Conservation (phyloP, 2,113 vertebrate species). For the Seriola dumerili region DNA sequence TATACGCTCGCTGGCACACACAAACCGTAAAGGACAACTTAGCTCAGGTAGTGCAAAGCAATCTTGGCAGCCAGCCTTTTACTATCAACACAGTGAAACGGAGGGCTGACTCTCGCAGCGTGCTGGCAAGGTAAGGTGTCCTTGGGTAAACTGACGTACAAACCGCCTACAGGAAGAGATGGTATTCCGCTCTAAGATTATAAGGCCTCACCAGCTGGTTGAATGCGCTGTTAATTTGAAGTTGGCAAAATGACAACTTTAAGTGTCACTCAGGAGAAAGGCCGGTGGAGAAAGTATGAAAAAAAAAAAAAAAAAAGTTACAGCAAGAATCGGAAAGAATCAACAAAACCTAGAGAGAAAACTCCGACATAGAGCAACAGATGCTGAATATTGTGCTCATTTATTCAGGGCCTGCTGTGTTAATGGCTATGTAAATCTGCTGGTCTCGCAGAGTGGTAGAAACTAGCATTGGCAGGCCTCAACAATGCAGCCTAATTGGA, state of each 20-base stretch:
- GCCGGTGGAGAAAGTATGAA: constrained; percentile 13
- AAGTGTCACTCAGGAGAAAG: constrained; percentile 45
- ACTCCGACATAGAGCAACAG: constrained; percentile 65
- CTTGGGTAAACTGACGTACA: constrained; percentile 64
- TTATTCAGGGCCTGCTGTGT: constrained; percentile 77
- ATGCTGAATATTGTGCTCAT: constrained; percentile 77
- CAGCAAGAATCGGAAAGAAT: constrained; percentile 52
- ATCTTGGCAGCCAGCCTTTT: constrained; percentile 76
- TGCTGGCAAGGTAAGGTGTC: constrained; percentile 68
- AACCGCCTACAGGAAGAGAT: constrained; percentile 52
- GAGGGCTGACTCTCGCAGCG: constrained; percentile 65
- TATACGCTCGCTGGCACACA: constrained; percentile 42
- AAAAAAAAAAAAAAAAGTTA: constrained; percentile 19
- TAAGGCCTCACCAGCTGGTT: constrained; percentile 63
- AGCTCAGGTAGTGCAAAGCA: constrained; percentile 79
- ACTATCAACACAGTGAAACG: constrained; percentile 72
- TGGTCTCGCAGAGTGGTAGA: constrained; percentile 73
- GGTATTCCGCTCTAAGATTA: constrained; percentile 41
- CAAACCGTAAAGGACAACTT: constrained; percentile 75
- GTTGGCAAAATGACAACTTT: constrained; percentile 64
- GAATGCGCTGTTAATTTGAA: constrained; percentile 61
- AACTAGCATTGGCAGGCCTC: constrained; percentile 76
- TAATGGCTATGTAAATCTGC: constrained; percentile 81
- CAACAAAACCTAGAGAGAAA: constrained; percentile 43
- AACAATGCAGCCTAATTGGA: constrained; percentile 84